phyloP scores from a whole-genome alignment of 2,113 vertebrate species.

The Indicator indicator region DNA sequence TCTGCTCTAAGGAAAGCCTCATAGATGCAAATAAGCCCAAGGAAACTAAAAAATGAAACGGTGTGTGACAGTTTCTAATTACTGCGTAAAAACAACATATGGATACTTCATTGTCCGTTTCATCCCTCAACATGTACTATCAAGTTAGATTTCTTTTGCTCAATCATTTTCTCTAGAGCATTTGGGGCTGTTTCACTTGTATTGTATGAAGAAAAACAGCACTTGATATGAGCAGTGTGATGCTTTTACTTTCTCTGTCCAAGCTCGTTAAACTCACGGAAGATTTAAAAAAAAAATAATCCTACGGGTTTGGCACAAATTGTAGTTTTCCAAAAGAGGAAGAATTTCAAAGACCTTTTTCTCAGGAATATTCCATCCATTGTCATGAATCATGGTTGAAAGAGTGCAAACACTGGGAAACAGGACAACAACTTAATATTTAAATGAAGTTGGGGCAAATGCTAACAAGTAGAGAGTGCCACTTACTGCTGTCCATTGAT shows the following conservation, averaged over 20 bases:
- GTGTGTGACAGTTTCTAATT: conserved; percentile 90
- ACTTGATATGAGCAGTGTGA: conserved; percentile 27
- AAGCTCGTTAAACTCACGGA: conserved; percentile 58
- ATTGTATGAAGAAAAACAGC: conserved; percentile 43
- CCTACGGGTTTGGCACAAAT: not conserved
- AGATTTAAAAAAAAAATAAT: not conserved
- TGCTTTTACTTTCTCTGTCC: conserved; percentile 59
- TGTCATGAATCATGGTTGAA: not conserved
- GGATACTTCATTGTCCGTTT: conserved; percentile 92
- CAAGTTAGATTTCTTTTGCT: conserved; percentile 82
- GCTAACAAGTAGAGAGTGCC: not conserved
- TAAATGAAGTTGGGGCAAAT: not conserved
- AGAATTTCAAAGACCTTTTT: not conserved
- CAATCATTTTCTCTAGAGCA: conserved; percentile 76
- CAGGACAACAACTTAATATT: not conserved
- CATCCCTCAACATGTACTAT: conserved; percentile 85
- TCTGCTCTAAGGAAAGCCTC: conserved; percentile 73
- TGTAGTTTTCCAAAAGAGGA: conserved; percentile 3
- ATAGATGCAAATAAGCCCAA: conserved; percentile 79
- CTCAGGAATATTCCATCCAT: not conserved
- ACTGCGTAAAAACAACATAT: conserved; percentile 90
- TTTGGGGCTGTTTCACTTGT: conserved; percentile 65
- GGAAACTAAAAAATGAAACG: conserved; percentile 82
- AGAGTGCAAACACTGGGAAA: not conserved
- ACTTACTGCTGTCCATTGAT: not conserved